Evolutionary conservation across 2,888 invertebrate genomes (phyloP), one percentile per base, ranked within the genome.

Genomic region (Matsumyia berberina): DNA sequence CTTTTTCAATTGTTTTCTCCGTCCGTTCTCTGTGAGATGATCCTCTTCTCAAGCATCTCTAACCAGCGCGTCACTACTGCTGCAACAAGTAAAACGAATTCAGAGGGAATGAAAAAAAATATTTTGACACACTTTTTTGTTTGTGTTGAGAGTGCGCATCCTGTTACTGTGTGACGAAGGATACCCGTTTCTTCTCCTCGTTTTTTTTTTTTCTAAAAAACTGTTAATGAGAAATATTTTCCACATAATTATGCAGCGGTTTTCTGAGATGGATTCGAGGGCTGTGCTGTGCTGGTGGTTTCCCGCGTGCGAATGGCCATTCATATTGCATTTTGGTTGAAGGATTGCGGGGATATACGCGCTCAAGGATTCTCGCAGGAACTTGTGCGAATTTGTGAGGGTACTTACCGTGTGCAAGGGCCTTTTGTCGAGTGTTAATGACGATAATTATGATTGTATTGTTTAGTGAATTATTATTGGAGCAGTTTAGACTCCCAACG

Each of bases 191-290:
- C n/a, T n/a, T n/a, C n/a, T n/a, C n/a, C n/a, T n/a, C n/a, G n/a
- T n/a, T 42, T 33, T 31, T 60, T 46, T 35, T 15, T 42, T 1
- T 17, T 8, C 5, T 31, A 1, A 8, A 35, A 29, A 49, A 70
- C 73, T 83, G 83, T 79, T 79, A 80, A 85, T 85, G 85, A 76
- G 80, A 80, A 85, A 70, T 85, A 76, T 85, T 80, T 85, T 80
- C 74, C 70, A 76, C 85, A 85, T 80, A 85, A 85, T 85, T 85
- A 85, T 74, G 70, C 85, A 74, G 85, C 70, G 73, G 46, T 64
- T 42, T 24, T 67, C 64, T 62, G 49, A 24, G 51, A 67, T 67
- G 79, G 19, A 83, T 83, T 83, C 55, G 60, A 74, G 79, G 80
- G 58, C 58, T 79, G 62, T 74, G 69, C 24, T 24, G 49, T n/a